phyloP scores from a whole-genome alignment of 1,140 invertebrate species.

The Luehdorfia chinensis region DNA sequence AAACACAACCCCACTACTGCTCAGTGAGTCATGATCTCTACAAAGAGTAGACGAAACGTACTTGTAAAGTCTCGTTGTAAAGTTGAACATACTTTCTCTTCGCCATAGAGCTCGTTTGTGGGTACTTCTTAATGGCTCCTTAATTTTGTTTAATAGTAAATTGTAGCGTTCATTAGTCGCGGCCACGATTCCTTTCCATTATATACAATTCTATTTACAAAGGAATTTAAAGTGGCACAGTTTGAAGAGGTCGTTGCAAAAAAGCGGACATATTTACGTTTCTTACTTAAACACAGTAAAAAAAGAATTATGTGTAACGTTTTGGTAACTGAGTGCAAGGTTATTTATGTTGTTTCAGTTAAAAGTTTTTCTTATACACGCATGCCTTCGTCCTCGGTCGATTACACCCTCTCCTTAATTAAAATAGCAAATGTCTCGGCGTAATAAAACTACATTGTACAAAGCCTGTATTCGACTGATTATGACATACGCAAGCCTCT shows the following conservation, averaged over 20 bases:
- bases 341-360: too few species aligned
- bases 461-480: too few species aligned
- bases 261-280: slow-evolving; percentile 10
- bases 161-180: slow-evolving; percentile 18
- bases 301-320: too few species aligned
- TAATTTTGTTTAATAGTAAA: slow-evolving; percentile 19
- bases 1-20: too few species aligned
- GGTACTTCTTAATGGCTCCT: slow-evolving; percentile 18
- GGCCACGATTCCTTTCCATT: slow-evolving; percentile 14
- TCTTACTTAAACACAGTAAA: neutral
- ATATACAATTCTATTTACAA: slow-evolving; percentile 10
- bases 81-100: slow-evolving; percentile 9
- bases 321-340: too few species aligned
- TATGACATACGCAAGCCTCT: too few species aligned
- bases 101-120: slow-evolving; percentile 18
- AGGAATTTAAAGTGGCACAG: slow-evolving; percentile 14
- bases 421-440: too few species aligned
- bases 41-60: slow-evolving; percentile 4
- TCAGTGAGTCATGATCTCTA: too few species aligned
- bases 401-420: too few species aligned
- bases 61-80: neutral
- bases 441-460: too few species aligned
- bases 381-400: too few species aligned
- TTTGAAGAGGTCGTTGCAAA: neutral
- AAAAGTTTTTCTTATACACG: too few species aligned